Base-by-base conservation (phyloP, 2,888 invertebrate species). In the Conchocele bisecta region DNA sequence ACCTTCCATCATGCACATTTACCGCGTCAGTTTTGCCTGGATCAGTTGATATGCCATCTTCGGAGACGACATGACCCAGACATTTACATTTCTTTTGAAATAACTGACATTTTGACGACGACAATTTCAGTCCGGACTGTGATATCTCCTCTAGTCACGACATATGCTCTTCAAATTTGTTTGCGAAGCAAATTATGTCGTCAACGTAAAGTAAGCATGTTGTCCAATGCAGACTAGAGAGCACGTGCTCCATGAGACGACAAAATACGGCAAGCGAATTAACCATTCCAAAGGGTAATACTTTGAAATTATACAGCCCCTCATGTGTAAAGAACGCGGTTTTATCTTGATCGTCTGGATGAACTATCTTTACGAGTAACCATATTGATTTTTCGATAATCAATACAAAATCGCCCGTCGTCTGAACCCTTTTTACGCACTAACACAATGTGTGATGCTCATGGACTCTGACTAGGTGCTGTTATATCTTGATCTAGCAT, bases 1-100 rank as follows among this genome's bases (percentile, higher is more conserved):
- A 20, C 13, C 24, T n/a, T 9, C 24, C 15, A 2, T 54, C 2
- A 6, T 3, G 33, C 17, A 54, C 24, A 54, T 54, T 37, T 6
- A 77, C 72, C 1, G 61, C 73, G 17, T 64, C 54, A 9, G 58
- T 22, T 33, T 79, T 72, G 5, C 20, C 37, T 22, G 63, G 61
- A 46, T 77, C 68, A 9, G 64, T 48, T 7, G 58, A 24, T n/a
- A 64, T 48, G 1, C 79, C 76, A 11, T 72, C 39, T 20, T 69
- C 66, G 7, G 73, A 64, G 24, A 77, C 48, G 26, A 68, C 17
- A 26, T 77, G 73, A 1, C 81, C 79, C 0, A 81, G 51, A 35
- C 66, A 79, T 7, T 50, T 31, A 2, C 73, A 76, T 24, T 73
- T 57, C 11, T 29, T 1, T 15, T 58, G 29, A 42, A 75, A 77